Conservation (phyloP, 2,797 vertebrate species). For the Sebastes reedi region DNA sequence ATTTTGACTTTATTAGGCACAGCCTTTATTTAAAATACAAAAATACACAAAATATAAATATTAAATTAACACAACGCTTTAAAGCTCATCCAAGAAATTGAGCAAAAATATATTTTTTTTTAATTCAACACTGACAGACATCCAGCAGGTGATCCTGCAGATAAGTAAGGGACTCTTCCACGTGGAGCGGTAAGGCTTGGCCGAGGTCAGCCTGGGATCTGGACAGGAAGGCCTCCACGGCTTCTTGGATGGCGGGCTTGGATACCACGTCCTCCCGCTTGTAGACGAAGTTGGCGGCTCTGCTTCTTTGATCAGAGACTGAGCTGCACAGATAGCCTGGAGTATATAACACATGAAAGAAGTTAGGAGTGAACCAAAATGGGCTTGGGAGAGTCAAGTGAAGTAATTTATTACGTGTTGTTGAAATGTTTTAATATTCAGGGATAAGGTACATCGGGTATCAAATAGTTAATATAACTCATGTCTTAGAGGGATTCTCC, state of each 20-base stretch:
- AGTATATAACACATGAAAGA: slow-evolving; percentile 2
- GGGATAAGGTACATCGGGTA: not conserved
- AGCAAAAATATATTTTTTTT: not conserved
- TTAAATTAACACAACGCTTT: not conserved
- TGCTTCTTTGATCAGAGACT: slow-evolving; percentile 77
- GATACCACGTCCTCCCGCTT: slow-evolving; percentile 81
- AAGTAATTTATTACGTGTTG: not conserved
- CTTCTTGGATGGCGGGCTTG: slow-evolving; percentile 74
- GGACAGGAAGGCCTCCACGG: slow-evolving; percentile 78
- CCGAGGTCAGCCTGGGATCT: slow-evolving; percentile 79
- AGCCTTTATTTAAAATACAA: not conserved
- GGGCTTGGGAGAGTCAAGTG: not conserved
- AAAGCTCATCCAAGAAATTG: not conserved
- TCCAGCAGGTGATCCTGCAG: slow-evolving; percentile 80
- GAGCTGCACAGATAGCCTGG: slow-evolving; percentile 86
- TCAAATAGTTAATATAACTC: not conserved
- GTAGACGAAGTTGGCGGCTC: slow-evolving; percentile 60
- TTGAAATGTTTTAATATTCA: not conserved
- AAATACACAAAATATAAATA: slow-evolving; percentile 15
- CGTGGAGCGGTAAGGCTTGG: slow-evolving; percentile 79
- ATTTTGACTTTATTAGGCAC: no score
- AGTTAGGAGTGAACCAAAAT: not conserved
- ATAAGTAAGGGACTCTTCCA: slow-evolving; percentile 83
- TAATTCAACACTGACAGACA: slow-evolving; percentile 62
- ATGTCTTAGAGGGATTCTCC: not conserved